Conservation (phyloP, 2,888 invertebrate genomes). For the Latrodectus elegans region DNA sequence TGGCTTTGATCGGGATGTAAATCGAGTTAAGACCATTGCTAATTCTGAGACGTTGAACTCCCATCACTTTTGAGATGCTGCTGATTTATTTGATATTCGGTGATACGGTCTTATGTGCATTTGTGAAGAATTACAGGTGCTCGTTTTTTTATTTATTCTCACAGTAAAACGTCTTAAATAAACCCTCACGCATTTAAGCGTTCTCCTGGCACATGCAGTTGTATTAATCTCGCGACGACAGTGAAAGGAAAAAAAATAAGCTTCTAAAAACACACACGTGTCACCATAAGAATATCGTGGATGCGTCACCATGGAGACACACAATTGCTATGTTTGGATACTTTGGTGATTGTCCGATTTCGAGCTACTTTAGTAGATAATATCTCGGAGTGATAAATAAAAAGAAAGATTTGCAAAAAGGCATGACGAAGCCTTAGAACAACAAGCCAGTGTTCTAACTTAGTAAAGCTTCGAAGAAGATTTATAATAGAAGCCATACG, state of each 20-base stretch:
- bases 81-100: conserved; percentile 64
- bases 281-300: no score
- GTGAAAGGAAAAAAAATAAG: neutral
- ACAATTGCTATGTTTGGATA: neutral
- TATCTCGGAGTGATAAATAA: neutral
- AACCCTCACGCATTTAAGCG: neutral
- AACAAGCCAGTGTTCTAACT: conserved; percentile 26
- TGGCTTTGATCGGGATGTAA: no score
- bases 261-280: neutral
- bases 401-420: no score
- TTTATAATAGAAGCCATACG: conserved; percentile 66
- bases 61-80: conserved; percentile 43
- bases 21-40: no score
- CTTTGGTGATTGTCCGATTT: neutral
- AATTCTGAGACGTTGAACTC: no score
- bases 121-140: conserved; percentile 60
- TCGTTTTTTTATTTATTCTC: conserved; percentile 18
- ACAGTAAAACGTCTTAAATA: neutral
- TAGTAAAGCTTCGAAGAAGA: conserved; percentile 67
- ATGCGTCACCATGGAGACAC: no score
- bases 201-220: neutral
- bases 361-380: neutral
- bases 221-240: neutral
- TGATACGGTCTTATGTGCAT: conserved; percentile 55
- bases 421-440: conserved; percentile 50